phyloP scores from a whole-genome alignment of 2,888 invertebrate species.

The Oxycera nigricornis region DNA sequence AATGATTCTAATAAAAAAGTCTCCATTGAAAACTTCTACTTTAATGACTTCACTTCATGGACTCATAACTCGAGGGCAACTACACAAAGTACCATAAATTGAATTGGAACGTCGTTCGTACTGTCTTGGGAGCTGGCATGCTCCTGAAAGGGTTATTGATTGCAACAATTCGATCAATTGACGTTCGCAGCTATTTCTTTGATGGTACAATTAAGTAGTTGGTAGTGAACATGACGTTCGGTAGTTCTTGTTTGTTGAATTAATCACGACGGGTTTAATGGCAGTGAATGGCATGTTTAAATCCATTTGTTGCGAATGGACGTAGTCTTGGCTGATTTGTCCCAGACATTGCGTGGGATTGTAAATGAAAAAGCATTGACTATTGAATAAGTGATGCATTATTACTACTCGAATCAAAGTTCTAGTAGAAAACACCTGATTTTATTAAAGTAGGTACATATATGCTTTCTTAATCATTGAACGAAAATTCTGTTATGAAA shows the following conservation, averaged over 20 bases:
- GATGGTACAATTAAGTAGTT: conserved; percentile 5
- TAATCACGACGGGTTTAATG: too few relatives aligned
- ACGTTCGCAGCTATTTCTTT: not conserved
- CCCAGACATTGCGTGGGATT: too few relatives aligned
- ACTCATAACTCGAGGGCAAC: not conserved
- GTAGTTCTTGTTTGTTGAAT: not conserved
- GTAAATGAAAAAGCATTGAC: too few relatives aligned
- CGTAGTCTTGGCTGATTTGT: too few relatives aligned
- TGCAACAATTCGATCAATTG: conserved; percentile 30
- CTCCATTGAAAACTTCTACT: not conserved
- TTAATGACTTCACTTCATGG: not conserved
- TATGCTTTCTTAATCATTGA: too few relatives aligned
- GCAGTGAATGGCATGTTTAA: too few relatives aligned
- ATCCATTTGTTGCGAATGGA: too few relatives aligned
- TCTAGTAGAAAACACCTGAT: too few relatives aligned
- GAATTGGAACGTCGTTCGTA: conserved; percentile 1
- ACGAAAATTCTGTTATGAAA: too few relatives aligned
- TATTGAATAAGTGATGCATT: too few relatives aligned
- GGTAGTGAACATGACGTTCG: not conserved
- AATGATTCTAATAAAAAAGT: not conserved
- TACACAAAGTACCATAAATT: not conserved
- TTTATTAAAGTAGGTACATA: too few relatives aligned
- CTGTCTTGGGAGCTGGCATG: not conserved
- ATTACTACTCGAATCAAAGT: too few relatives aligned
- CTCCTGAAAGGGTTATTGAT: conserved; percentile 21